A percentile compares a stretch with the other conserved stretches of the same genome.
Evolutionary conservation across 2,888 invertebrate genomes (phyloP).

Genomic region (Microplitis manilae): DNA sequence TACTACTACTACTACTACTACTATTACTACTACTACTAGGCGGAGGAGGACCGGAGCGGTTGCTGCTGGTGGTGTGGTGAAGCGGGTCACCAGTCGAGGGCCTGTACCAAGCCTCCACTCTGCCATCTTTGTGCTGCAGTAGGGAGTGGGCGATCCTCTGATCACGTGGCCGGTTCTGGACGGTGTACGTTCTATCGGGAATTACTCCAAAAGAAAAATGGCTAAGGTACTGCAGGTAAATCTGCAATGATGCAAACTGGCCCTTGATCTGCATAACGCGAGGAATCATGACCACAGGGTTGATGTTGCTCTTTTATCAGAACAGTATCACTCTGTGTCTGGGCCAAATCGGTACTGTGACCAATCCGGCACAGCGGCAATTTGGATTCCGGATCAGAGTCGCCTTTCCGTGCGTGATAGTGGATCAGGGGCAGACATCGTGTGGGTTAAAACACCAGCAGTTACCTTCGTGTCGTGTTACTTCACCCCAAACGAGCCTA

Average conservation of each 20-base stretch:
- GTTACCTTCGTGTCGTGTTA: too few relatives aligned
- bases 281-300: background rate
- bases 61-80: constrained; percentile 11
- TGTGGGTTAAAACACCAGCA: too few relatives aligned
- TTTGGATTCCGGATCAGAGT: too few relatives aligned
- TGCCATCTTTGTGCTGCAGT: background rate
- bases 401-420: background rate
- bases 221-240: constrained; percentile 8
- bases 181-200: background rate
- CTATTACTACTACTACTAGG: too few relatives aligned
- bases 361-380: background rate
- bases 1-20: too few relatives aligned
- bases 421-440: background rate
- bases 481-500: constrained; percentile 2
- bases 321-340: background rate
- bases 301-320: background rate
- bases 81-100: background rate
- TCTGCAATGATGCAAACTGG: background rate
- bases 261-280: background rate
- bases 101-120: background rate
- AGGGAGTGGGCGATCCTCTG: background rate
- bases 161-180: background rate
- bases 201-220: background rate
- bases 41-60: constrained; percentile 3
- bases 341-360: background rate